Evolutionary conservation across 1,140 invertebrate genomes (phyloP).

Genomic region (Drosophila eugracilis): DNA sequence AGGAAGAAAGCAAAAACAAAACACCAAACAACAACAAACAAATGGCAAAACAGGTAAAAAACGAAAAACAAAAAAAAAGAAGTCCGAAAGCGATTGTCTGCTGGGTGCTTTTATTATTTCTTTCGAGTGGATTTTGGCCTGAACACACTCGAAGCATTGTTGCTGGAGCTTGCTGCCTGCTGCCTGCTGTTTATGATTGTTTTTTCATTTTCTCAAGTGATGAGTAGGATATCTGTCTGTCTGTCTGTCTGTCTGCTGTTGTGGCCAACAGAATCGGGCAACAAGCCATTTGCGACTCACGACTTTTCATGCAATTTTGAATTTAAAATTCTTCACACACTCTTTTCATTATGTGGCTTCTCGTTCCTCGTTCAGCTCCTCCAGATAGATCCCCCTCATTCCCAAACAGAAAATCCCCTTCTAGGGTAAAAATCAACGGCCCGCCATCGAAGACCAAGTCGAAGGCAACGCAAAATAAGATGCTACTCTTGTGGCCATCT

Average conservation of each 20-base stretch:
- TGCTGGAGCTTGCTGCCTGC: constrained; percentile 39
- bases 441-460: constrained; percentile 72
- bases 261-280: constrained; percentile 45
- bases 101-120: constrained; percentile 54
- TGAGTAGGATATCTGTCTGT: constrained; percentile 83
- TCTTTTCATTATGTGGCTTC: constrained; percentile 81
- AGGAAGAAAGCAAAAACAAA: constrained; percentile 58
- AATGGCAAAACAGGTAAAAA: constrained; percentile 63
- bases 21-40: constrained; percentile 25
- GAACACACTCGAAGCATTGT: constrained; percentile 68
- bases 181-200: constrained; percentile 80
- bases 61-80: constrained; percentile 16
- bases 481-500: constrained; percentile 82
- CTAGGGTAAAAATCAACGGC: constrained; percentile 58
- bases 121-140: constrained; percentile 77
- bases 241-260: too few species aligned
- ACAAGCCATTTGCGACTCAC: constrained; percentile 83
- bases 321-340: constrained; percentile 84
- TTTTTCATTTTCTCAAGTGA: constrained; percentile 84
- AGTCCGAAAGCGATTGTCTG: constrained; percentile 48
- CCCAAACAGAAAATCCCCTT: constrained; percentile 1
- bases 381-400: constrained; percentile 22
- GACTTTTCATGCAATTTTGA: constrained; percentile 84
- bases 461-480: constrained; percentile 70
- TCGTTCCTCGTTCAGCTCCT: constrained; percentile 52